Evolutionary conservation across 2,888 invertebrate genomes (phyloP).

Genomic region (Conomelus anceps): DNA sequence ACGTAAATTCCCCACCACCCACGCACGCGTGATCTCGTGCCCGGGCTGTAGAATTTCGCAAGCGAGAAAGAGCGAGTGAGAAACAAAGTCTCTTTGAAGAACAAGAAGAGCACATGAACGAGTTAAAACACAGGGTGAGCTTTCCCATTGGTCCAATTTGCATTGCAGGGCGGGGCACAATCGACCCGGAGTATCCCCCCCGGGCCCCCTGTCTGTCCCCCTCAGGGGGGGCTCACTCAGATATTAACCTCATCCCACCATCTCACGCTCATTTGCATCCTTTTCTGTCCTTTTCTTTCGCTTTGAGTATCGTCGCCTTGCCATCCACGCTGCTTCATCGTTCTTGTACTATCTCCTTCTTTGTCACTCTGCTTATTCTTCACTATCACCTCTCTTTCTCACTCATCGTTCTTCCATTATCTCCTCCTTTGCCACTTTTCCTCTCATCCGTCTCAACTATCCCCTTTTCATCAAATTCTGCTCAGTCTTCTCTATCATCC

Average conservation of each 20-base stretch:
- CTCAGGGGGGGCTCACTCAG: neutral
- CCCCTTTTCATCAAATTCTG: too few relatives aligned
- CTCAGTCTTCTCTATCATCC: too few relatives aligned
- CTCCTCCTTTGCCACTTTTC: too few relatives aligned
- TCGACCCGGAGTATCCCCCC: neutral
- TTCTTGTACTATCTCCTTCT: neutral
- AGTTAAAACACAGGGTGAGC: constrained; percentile 6
- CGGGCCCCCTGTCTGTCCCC: neutral
- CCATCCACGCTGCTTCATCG: too few relatives aligned
- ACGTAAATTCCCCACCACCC: neutral
- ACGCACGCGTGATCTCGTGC: neutral
- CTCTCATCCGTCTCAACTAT: too few relatives aligned
- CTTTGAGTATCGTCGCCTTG: neutral
- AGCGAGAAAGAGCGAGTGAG: neutral
- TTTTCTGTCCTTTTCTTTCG: neutral
- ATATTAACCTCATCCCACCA: constrained; percentile 1
- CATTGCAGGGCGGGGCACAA: neutral
- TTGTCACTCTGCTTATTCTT: neutral
- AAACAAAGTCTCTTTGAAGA: neutral
- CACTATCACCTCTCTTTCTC: too few relatives aligned
- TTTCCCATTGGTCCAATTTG: constrained; percentile 10
- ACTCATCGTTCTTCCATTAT: too few relatives aligned
- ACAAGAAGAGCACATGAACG: neutral
- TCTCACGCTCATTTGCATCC: constrained; percentile 4
- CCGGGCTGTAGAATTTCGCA: neutral